A percentile compares a stretch with the other conserved stretches of the same genome.
Evolutionary conservation across 2,113 vertebrate species (phyloP).

Genomic region (Mesitornis unicolor): DNA sequence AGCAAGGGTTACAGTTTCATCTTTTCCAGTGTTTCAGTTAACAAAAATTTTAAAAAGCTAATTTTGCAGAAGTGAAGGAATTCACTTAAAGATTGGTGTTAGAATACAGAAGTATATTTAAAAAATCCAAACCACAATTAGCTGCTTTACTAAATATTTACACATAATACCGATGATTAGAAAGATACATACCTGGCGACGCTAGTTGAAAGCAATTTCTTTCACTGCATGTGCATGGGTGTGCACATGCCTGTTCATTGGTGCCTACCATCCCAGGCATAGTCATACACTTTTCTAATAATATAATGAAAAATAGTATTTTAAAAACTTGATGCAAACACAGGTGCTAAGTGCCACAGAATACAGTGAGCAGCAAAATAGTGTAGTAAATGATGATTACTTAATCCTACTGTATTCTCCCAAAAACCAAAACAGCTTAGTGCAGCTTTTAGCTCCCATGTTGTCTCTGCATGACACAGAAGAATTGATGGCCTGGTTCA

Average conservation of each 20-base stretch:
- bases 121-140: background rate
- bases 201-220: background rate
- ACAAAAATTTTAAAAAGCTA: background rate
- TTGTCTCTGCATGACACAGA: background rate
- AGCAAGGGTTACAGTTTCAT: background rate
- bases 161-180: background rate
- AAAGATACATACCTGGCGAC: conserved; percentile 15
- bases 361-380: background rate
- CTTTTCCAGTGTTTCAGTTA: background rate
- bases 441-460: background rate
- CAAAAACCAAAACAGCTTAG: conserved; percentile 20
- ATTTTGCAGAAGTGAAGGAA: background rate
- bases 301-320: background rate
- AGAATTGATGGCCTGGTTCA: conserved; percentile 31
- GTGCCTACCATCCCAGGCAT: background rate
- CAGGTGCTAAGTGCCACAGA: background rate
- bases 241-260: background rate
- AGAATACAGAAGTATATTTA: background rate
- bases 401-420: background rate
- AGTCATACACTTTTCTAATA: background rate
- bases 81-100: background rate
- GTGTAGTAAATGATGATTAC: background rate
- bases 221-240: background rate
- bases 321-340: background rate
- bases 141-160: background rate